Evolutionary conservation across 2,888 invertebrate genomes (phyloP), one percentile per base, ranked within the genome.

Genomic region (Drosophila borborema): DNA sequence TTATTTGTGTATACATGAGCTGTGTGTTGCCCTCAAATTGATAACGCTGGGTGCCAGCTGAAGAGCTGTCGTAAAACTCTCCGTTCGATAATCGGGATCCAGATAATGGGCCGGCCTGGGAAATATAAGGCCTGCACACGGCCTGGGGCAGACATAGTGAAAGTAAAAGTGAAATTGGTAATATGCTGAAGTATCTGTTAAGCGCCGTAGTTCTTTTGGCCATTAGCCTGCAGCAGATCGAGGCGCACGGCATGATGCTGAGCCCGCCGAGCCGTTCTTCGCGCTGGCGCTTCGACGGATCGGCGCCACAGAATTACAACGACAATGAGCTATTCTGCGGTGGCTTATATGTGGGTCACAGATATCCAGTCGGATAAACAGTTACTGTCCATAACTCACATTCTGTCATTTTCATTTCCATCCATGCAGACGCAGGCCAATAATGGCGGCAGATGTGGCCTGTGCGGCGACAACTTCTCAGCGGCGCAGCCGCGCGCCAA

Each of bases 311-410:
- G 1, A 94, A 95, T 89, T 95, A 93, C 77, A 92, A 94, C 64
- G 95, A 95, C 84, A 94, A 94, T 77, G 93, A 92, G 48, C 91
- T 94, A 36, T 94, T 92, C 83, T 95, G 95, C 82, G 95, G 95
- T 2, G 95, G 95, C 43, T 90, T 90, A 60, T 71, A 76, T 75
- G 92, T 92, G 54, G 82, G 92, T 41, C 2, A 0, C 53, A 2
- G 6, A n/a, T 6, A 9, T 3, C 3, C 34, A 20, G 18, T 0
- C 9, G 28, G n/a, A n/a, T 9, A 18, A 2, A 2, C 5, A 38
- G 36, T 9, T 7, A 3, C 12, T 6, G n/a, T 0, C 9, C 40
- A 7, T n/a, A 1, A 18, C 28, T 55, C n/a, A 41, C 28, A 8
- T 1, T 41, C 10, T 38, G 0, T 12, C n/a, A 8, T 3, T 46